phyloP scores from a whole-genome alignment of 2,113 vertebrate genomes.

The Caranx melampygus region DNA sequence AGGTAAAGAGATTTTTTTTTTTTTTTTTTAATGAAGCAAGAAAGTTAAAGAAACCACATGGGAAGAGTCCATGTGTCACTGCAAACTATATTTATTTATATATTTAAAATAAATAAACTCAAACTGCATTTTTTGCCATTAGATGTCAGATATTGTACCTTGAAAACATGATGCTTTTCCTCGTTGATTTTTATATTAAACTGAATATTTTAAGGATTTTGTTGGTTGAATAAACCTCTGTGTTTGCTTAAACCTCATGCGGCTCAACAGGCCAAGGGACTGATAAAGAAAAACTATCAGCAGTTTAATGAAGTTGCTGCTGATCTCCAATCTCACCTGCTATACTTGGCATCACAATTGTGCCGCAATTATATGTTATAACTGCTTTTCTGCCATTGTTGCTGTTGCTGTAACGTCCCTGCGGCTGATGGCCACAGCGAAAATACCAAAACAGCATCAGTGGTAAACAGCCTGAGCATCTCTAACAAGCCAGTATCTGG shows the following conservation, averaged over 20 bases:
- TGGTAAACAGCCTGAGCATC: conserved; percentile 21
- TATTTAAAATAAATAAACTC: too few relatives aligned
- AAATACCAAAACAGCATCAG: conserved; percentile 2
- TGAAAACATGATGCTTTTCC: too few relatives aligned
- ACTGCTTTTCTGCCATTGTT: not conserved
- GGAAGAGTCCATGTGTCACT: not conserved
- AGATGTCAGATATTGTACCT: too few relatives aligned
- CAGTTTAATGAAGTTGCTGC: conserved; percentile 15
- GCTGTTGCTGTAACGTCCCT: conserved; percentile 20
- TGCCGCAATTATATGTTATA: not conserved
- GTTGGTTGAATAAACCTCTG: not conserved
- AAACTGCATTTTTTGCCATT: not conserved
- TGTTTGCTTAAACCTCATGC: not conserved
- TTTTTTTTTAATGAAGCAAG: not conserved
- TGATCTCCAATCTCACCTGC: not conserved
- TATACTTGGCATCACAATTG: conserved; percentile 29
- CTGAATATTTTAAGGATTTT: not conserved
- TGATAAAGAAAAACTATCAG: not conserved
- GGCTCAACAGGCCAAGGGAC: not conserved
- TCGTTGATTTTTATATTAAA: not conserved
- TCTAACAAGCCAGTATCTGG: conserved; percentile 5
- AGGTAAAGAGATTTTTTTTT: conserved; percentile 8
- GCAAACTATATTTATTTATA: not conserved
- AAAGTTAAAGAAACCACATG: not conserved
- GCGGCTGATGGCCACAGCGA: conserved; percentile 11